These are phyloP conservation scores for Pemphigus obesinymphae DNA, from an alignment of 1,140 invertebrate genomes.

Conservation along the genomic window DNA sequence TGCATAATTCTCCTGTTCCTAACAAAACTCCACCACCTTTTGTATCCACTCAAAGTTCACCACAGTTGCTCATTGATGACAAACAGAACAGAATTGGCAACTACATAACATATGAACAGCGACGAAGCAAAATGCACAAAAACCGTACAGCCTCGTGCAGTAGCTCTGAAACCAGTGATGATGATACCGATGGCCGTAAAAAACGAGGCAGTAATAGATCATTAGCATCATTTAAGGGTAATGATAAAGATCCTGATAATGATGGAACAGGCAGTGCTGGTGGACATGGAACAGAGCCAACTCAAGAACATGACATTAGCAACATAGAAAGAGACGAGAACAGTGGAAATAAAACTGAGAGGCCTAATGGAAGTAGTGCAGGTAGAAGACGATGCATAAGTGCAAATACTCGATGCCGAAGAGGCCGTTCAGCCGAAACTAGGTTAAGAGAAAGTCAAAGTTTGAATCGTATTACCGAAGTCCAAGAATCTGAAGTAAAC, in stretches of 20 bases:
- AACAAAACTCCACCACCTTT: constrained; percentile 39
- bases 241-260: constrained; percentile 58
- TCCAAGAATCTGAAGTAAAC: constrained; percentile 60
- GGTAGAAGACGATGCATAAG: constrained; percentile 45
- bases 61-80: constrained; percentile 62
- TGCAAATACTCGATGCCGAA: constrained; percentile 52
- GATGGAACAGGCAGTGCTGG: constrained; percentile 50
- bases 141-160: constrained; percentile 79
- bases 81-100: constrained; percentile 66
- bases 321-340: background rate
- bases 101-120: constrained; percentile 41
- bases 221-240: constrained; percentile 43
- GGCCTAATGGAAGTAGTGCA: constrained; percentile 46
- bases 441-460: constrained; percentile 73
- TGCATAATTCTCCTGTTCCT: constrained; percentile 53
- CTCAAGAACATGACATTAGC: constrained; percentile 41
- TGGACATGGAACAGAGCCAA: constrained; percentile 36
- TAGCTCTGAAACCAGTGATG: constrained; percentile 84
- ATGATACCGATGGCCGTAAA: constrained; percentile 77
- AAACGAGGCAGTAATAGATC: constrained; percentile 55
- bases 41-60: constrained; percentile 17
- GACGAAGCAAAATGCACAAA: constrained; percentile 57
- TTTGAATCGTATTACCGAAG: constrained; percentile 74
- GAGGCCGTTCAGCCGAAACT: constrained; percentile 60
- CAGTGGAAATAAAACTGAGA: constrained; percentile 22